Base-by-base conservation (phyloP, 23 tunicate genomes). In the Diplosoma virens region DNA sequence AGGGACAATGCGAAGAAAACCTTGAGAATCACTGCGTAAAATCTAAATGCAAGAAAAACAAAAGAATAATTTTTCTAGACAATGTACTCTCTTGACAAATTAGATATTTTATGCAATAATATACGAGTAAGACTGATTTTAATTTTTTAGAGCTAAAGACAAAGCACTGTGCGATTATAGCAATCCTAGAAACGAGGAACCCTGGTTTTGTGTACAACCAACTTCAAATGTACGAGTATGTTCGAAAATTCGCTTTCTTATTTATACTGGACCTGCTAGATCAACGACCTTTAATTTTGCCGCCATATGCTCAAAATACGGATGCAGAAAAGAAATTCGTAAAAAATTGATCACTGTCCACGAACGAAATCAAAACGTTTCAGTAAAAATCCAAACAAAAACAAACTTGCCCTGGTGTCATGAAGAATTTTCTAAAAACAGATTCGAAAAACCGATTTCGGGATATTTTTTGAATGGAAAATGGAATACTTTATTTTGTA, bases 401-500 rank as follows among this genome's bases (percentile, higher is more conserved):
- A n/a, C n/a, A n/a, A n/a, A n/a, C n/a, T n/a, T n/a, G n/a, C n/a
- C n/a, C n/a, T n/a, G n/a, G n/a, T n/a, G n/a, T n/a, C n/a, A n/a
- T n/a, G n/a, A n/a, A n/a, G n/a, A n/a, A n/a, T n/a, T n/a, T n/a
- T n/a, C n/a, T n/a, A n/a, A n/a, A 11, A 11, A 24, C 23, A 18
- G 23, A 11, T 9, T 11, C 61, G 23, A n/a, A 17, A 5, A 55
- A 55, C n/a, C n/a, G n/a, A 55, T 55, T 9, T 4, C 31, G 3
- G 79, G 79, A 2, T 74, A 52, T 55, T 52, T 45, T 32, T 7
- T 52, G 20, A 5, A 74, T 5, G 11, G 79, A 0, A 11, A 29
- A 5, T 74, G 79, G 79, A 52, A 27, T n/a, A 30, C 66, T 17
- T 50, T 74, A 32, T 3, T 30, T 29, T 74, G 79, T 29, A 52